Base-by-base conservation (phyloP, 2,113 vertebrate species). In the Hassar affinis region DNA sequence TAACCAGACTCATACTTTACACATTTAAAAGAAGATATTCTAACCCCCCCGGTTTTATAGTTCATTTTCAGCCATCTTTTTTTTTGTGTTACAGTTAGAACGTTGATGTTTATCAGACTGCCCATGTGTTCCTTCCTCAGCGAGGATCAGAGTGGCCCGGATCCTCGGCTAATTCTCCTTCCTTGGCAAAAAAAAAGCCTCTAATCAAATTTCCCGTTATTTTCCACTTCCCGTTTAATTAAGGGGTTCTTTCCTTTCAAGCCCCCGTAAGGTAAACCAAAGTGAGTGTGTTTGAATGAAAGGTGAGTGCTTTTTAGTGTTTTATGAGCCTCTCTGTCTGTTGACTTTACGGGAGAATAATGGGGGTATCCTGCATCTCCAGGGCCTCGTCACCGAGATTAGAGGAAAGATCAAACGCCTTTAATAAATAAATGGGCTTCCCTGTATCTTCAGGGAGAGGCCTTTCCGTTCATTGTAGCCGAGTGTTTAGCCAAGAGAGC, bases 401-500 rank as follows among this genome's bases (percentile, higher is more conserved):
- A 87, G 86, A 85, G 62, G 38, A 75, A 62, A 85, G 82, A 87
- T 88, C 85, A 88, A 85, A 80, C 86, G 79, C 25, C 79, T 59
- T 56, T 78, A 56, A 59, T 30, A 56, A 47, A 77, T 56, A 82
- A 87, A 79, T 27, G 1, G 42, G 66, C 38, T 56, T 64, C 66
- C 57, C 74, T 49, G 59, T 87, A 83, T 87, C 85, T 64, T 54
- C 54, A 89, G 89, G 91, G 92, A 91, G 90, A 22, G 89, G 86
- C 81, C 86, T 91, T 93, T 93, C 92, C 91, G 88, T 82, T 52
- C 87, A 88, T 88, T 90, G 87, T 89, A 79, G 86, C 89, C 89
- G 89, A 89, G 87, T 92, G 88, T 92, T 92, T 91, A 90, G 89
- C 88, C 82, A 71, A 82, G 90, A 92, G 92, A 93, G 89, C 52